These are phyloP conservation scores for Vidua chalybeata DNA, from an alignment of 2,113 vertebrate genomes.

Conservation along the genomic window DNA sequence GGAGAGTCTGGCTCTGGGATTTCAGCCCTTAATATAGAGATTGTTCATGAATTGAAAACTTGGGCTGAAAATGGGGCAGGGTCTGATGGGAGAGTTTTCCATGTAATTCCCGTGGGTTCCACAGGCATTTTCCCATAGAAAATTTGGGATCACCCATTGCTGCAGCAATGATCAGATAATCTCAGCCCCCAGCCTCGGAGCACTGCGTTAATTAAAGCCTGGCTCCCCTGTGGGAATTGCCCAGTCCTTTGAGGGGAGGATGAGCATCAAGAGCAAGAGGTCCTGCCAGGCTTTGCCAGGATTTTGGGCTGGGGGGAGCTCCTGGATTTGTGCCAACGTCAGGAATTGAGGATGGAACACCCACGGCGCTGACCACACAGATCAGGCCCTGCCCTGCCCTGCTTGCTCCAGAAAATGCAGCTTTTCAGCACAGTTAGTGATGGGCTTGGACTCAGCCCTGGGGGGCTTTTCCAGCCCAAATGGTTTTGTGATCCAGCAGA, in stretches of 20 bases:
- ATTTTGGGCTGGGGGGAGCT: background rate
- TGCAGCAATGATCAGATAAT: no score
- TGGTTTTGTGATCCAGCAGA: no score
- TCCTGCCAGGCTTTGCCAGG: background rate
- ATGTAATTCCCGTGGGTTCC: no score
- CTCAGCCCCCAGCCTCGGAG: background rate
- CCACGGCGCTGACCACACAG: no score
- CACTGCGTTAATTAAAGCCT: background rate
- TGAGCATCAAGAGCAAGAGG: background rate
- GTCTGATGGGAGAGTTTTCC: background rate
- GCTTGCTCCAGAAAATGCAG: background rate
- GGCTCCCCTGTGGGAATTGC: background rate
- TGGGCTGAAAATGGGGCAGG: background rate
- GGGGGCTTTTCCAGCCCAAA: background rate
- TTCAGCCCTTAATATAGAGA: background rate
- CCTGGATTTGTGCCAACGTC: background rate
- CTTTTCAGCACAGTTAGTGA: background rate
- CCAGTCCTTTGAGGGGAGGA: background rate
- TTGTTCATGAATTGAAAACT: background rate
- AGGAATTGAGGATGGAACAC: background rate
- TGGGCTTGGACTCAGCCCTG: background rate
- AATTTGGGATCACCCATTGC: background rate
- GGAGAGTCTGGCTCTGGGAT: background rate
- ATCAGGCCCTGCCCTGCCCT: background rate
- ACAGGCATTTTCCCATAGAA: no score